Evolutionary conservation across 35 echinoderm and acorn worm genomes (phyloP).

Genomic region (Apostichopus californicus): DNA sequence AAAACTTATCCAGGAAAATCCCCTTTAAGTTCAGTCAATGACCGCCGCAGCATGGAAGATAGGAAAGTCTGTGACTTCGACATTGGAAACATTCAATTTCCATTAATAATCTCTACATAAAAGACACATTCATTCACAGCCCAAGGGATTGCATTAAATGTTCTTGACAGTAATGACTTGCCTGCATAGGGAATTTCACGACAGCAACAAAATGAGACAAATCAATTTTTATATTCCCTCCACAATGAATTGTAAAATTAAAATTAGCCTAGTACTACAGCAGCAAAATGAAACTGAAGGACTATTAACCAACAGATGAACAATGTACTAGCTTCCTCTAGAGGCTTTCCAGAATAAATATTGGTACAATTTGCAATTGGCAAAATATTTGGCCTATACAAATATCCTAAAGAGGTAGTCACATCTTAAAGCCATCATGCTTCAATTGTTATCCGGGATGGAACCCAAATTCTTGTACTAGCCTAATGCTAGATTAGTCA

Average conservation of each 20-base stretch:
- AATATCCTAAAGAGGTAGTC: too few relatives aligned
- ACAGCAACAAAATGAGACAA: neutral
- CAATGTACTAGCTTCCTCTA: neutral
- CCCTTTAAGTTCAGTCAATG: slow-evolving; percentile 21
- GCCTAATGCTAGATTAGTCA: too few relatives aligned
- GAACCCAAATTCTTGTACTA: too few relatives aligned
- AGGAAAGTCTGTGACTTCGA: neutral
- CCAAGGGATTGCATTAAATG: neutral
- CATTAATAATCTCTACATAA: neutral
- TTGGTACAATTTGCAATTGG: neutral
- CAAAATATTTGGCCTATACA: too few relatives aligned
- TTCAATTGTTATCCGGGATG: too few relatives aligned
- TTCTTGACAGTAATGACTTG: neutral
- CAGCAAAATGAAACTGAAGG: neutral
- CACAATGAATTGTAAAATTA: neutral
- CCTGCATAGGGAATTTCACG: neutral
- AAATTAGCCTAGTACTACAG: neutral
- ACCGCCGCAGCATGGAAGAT: neutral
- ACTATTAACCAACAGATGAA: neutral
- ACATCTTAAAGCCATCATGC: too few relatives aligned
- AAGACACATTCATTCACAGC: neutral
- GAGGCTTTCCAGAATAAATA: neutral
- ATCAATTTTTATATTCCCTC: neutral
- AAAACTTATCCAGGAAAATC: too few relatives aligned
- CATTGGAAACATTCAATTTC: slow-evolving; percentile 43